phyloP scores from a whole-genome alignment of 2,113 vertebrate species.

The Cynocephalus volans region DNA sequence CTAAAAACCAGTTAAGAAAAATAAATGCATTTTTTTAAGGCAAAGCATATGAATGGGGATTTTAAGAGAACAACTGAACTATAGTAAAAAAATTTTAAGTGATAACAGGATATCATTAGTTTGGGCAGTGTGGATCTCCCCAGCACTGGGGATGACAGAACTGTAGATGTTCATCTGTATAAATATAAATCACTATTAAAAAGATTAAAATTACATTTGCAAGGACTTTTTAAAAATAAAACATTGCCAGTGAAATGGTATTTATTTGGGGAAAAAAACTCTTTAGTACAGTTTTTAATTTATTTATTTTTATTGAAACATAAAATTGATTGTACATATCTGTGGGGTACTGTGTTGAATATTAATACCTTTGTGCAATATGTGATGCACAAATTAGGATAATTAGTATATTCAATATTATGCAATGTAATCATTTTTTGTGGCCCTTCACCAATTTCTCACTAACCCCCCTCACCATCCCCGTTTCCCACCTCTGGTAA shows the following conservation, averaged over 20 bases:
- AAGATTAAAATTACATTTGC: conserved; percentile 1
- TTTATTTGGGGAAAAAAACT: background rate
- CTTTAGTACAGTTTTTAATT: background rate
- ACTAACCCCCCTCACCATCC: too few species aligned
- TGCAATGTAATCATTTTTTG: too few species aligned
- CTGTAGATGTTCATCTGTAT: background rate
- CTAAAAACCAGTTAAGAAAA: conserved; percentile 20
- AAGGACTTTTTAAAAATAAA: conserved; percentile 45
- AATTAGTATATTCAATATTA: too few species aligned
- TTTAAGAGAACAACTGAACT: background rate
- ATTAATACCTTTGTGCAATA: too few species aligned
- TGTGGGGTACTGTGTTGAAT: too few species aligned
- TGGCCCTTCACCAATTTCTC: too few species aligned
- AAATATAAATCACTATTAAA: conserved; percentile 1
- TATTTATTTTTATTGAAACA: too few species aligned
- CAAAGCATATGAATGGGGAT: background rate
- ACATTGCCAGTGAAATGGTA: background rate
- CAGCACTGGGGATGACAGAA: background rate
- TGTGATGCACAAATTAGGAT: too few species aligned
- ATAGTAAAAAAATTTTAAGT: conserved; percentile 25
- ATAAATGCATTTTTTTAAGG: background rate
- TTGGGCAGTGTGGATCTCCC: background rate
- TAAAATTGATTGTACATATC: too few species aligned
- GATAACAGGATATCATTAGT: background rate
- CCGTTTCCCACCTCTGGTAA: too few species aligned